These are phyloP conservation scores for Ophthalmolycus amberensis DNA, from an alignment of 2,113 vertebrate species.

Conservation along the genomic window DNA sequence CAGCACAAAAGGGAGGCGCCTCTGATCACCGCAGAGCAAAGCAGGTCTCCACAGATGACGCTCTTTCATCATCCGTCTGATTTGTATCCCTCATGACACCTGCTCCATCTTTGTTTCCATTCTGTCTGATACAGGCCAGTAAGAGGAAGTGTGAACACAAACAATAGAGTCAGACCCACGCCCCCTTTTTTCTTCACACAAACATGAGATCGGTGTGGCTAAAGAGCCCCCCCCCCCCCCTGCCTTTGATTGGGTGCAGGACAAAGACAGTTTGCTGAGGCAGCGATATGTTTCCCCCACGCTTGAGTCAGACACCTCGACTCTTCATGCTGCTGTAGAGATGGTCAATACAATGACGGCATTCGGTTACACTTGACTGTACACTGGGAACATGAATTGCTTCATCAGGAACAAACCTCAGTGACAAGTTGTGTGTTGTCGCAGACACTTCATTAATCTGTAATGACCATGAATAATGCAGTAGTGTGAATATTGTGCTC, in stretches of 20 bases:
- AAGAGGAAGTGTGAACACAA: background rate
- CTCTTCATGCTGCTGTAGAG: conserved; percentile 19
- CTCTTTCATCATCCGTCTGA: conserved; percentile 12
- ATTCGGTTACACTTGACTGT: conserved; percentile 6
- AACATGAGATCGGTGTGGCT: conserved; percentile 5
- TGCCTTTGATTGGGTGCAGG: conserved; percentile 23
- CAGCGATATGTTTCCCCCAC: background rate
- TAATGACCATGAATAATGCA: conserved; percentile 61
- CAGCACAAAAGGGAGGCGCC: conserved; percentile 63
- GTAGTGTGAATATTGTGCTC: background rate
- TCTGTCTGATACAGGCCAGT: background rate
- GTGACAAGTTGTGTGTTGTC: conserved; percentile 37
- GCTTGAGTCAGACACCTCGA: conserved; percentile 5
- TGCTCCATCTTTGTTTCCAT: conserved; percentile 32
- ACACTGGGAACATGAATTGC: conserved; percentile 6
- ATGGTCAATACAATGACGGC: conserved; percentile 32
- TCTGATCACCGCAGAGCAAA: conserved; percentile 23
- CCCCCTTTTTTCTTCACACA: background rate
- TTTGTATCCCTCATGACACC: conserved; percentile 10
- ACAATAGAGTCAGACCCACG: conserved; percentile 38
- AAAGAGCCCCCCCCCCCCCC: conserved; percentile 46
- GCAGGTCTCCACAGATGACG: conserved; percentile 29
- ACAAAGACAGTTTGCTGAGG: conserved; percentile 67
- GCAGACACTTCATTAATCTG: conserved; percentile 51
- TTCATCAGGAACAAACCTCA: conserved; percentile 32